Evolutionary conservation across 2,113 vertebrate genomes (phyloP), one percentile per base, ranked within the genome.

Genomic region (Brienomyrus longianalis): DNA sequence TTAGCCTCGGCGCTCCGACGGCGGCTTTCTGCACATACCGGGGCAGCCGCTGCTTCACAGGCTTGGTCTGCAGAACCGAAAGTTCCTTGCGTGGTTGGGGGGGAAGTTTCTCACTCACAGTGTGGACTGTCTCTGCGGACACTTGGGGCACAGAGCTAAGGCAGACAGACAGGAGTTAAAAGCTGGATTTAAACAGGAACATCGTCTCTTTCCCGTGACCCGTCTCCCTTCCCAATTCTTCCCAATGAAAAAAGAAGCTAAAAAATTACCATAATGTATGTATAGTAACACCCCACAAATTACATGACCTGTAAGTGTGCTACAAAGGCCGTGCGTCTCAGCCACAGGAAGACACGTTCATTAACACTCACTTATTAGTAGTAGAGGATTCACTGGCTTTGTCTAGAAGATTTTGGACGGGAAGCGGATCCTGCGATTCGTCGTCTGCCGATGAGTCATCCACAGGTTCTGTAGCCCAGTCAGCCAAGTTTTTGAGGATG

Each of bases 11-110:
- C 19, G 56, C 74, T 56, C 52, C 74, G 15, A 77, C 27, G 70
- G 48, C 48, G 51, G 35, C 11, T 27, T 5, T 80, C 19, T 27
- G 10, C 3, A 17, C 83, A 74, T 90, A 96, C 95, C 95, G 94
- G 0, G 95, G 95, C 0, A 6, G 93, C 91, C 94, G 95, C 45
- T 91, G 91, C 45, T 90, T 95, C 59, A 43, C 8, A 13, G 51
- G 50, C 39, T 92, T 94, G 21, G 7, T 39, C 54, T 87, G 43
- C 8, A 87, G 2, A 10, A 85, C 47, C 91, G 39, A n/a, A 7
- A 83, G 13, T n/a, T 43, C 89, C 17, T 31, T 85, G 21, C 13
- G 83, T 13, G 48, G 7, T 91, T 92, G 59, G 90, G 91, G 1
- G 91, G 93, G 0, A 89, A 92, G 35, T 90, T 59, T 0, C 70